phyloP scores from a whole-genome alignment of 2,888 invertebrate species.

The Drosophila mettleri region DNA sequence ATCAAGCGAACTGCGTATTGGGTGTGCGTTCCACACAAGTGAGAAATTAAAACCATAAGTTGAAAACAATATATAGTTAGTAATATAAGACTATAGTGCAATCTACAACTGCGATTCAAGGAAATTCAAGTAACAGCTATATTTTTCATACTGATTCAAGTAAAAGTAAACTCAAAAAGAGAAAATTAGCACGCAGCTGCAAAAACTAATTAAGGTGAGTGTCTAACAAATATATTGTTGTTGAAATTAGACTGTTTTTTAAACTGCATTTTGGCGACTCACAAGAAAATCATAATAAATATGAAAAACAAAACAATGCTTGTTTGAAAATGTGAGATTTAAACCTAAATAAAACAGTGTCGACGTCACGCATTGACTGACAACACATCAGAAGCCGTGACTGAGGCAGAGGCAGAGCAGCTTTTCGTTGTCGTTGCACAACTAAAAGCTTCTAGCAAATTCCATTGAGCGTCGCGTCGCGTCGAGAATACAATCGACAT shows the following conservation, averaged over 20 bases:
- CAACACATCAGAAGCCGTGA: constrained; percentile 55
- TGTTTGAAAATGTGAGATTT: constrained; percentile 10
- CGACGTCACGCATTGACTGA: constrained; percentile 50
- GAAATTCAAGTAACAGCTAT: constrained; percentile 13
- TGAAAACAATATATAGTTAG: constrained; percentile 25
- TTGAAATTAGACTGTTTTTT: constrained; percentile 32
- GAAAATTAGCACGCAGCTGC: constrained; percentile 36
- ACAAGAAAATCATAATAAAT: neutral
- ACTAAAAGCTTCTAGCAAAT: constrained; percentile 72
- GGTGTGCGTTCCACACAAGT: constrained; percentile 14
- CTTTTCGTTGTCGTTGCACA: constrained; percentile 64
- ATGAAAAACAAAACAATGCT: constrained; percentile 15
- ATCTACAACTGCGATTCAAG: constrained; percentile 2
- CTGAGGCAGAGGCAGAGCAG: constrained; percentile 5
- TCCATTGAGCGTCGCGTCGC: constrained; percentile 53
- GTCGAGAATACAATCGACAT: constrained; percentile 28
- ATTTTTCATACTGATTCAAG: constrained; percentile 9
- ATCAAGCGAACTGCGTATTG: constrained; percentile 9
- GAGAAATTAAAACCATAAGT: constrained; percentile 8
- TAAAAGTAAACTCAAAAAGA: neutral
- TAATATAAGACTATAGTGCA: constrained; percentile 14
- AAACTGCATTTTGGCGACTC: neutral
- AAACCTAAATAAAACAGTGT: constrained; percentile 9
- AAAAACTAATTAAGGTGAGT: constrained; percentile 44
- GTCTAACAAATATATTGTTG: constrained; percentile 24